Percentiles rank a stretch among this genome's conserved stretches.
Evolutionary conservation across 1,140 invertebrate genomes (phyloP).

Genomic region (Apis cerana): DNA sequence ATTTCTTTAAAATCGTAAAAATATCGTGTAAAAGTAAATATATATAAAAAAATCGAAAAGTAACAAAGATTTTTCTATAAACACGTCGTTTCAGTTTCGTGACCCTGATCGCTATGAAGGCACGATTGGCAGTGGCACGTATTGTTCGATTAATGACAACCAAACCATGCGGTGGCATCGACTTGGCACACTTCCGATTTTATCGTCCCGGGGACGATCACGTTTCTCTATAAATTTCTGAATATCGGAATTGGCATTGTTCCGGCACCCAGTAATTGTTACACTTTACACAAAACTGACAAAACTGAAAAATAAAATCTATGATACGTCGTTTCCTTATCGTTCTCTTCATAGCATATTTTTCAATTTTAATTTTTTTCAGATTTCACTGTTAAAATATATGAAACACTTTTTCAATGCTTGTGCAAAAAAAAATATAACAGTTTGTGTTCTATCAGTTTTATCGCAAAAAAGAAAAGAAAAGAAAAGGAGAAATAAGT

Average conservation of each 20-base stretch:
- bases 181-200: conserved; percentile 29
- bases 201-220: conserved; percentile 5
- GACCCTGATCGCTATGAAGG: background rate
- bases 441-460: too few relatives aligned
- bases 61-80: background rate
- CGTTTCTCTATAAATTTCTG: conserved; percentile 19
- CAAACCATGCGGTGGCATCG: conserved; percentile 1
- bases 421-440: too few relatives aligned
- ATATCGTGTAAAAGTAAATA: background rate
- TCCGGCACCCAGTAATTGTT: background rate
- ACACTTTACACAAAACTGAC: background rate
- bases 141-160: conserved; percentile 28
- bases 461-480: too few relatives aligned
- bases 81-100: background rate
- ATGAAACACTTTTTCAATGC: too few relatives aligned
- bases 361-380: background rate
- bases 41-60: background rate
- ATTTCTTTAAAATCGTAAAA: too few relatives aligned
- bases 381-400: too few relatives aligned
- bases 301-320: background rate
- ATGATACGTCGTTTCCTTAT: background rate
- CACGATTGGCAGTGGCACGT: conserved; percentile 5
- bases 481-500: too few relatives aligned
- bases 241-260: conserved; percentile 16
- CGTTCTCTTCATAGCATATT: background rate